phyloP scores from a whole-genome alignment of 2,113 vertebrate genomes.

The Dasyurus viverrinus region DNA sequence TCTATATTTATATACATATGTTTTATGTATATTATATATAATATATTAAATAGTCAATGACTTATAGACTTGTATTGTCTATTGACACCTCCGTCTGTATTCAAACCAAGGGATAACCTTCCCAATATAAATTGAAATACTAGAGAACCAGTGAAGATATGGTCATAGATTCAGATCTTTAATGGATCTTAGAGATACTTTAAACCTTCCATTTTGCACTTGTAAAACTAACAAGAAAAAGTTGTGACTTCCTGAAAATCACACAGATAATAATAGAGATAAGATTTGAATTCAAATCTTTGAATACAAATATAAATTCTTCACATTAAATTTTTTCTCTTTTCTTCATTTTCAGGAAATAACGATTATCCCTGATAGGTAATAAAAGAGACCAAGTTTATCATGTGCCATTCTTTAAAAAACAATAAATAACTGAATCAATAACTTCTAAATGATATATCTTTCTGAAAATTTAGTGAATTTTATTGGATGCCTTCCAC shows the following conservation, averaged over 20 bases:
- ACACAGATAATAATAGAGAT: background rate
- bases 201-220: constrained; percentile 6
- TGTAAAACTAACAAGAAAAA: constrained; percentile 50
- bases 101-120: constrained; percentile 1
- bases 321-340: background rate
- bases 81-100: constrained; percentile 6
- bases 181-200: constrained; percentile 10
- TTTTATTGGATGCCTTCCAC: background rate
- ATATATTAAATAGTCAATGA: constrained; percentile 3
- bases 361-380: background rate
- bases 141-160: constrained; percentile 9
- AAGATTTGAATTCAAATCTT: background rate
- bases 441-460: background rate
- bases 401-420: background rate
- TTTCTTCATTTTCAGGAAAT: background rate
- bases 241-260: background rate
- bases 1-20: no score
- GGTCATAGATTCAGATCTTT: constrained; percentile 26
- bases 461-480: background rate
- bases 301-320: background rate
- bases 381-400: background rate
- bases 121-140: constrained; percentile 11
- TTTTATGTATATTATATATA: no score
- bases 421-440: background rate
- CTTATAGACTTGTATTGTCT: background rate